Evolutionary conservation across 2,888 invertebrate species (phyloP), one percentile per base, ranked within the genome.

Genomic region (Dasysyrphus tricinctus): DNA sequence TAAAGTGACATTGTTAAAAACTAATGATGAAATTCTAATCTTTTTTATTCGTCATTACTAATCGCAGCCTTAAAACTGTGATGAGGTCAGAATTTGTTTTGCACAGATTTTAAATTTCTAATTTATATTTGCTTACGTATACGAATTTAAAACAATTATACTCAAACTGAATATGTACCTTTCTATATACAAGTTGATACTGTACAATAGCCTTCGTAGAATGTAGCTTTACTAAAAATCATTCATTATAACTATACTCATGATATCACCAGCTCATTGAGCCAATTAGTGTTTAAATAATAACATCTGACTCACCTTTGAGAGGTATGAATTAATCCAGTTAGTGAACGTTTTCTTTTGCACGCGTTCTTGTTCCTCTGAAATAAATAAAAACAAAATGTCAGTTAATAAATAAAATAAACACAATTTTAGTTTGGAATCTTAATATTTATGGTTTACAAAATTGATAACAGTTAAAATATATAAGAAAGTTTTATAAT

Each of bases 341-440:
- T 99, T 99, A 90, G 98, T 98, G 93, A 99, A 99, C 88, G 98
- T 99, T 93, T 99, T 99, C 95, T 98, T 99, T 93, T 99, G 99
- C 89, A 99, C 98, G 93, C 98, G 95, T 94, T 99, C 98, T 94
- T 99, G 98, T 94, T 99, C 98, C 95, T 98, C 99, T 99, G 96
- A 84, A 96, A 97, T 84, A 79, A 88, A 16, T 8, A 84, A 88
- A 59, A 37, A 75, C 61, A 39, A 65, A 74, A 82, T 32, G 63
- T 63, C 51, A 65, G 19, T 19, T 24, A 24, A 24, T 24, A 24
- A n/a, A n/a, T n/a, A n/a, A n/a, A n/a, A n/a, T n/a, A n/a, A n/a
- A n/a, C n/a, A n/a, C n/a, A n/a, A n/a, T n/a, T n/a, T n/a, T n/a
- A n/a, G n/a, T n/a, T n/a, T n/a, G n/a, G n/a, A n/a, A n/a, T n/a